Base-by-base conservation (phyloP, 2,888 invertebrate species). In the Ferdinandea cuprea region DNA sequence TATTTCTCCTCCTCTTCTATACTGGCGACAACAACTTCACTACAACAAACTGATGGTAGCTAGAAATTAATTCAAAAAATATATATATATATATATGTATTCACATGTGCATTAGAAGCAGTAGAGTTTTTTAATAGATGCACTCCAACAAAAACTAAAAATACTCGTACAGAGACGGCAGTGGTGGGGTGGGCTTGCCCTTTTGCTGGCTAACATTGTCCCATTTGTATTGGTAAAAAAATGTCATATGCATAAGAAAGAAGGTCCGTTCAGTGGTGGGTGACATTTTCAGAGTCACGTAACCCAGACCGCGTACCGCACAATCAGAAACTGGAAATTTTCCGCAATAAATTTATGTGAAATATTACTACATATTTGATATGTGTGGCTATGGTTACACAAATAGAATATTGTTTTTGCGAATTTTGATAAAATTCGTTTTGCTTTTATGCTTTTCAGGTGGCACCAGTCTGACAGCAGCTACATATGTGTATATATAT, bases 201-300 rank as follows among this genome's bases (percentile, higher is more conserved):
- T 37, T n/a, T n/a, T n/a, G n/a, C n/a, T n/a, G n/a, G n/a, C n/a
- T n/a, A n/a, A n/a, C n/a, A n/a, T n/a, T n/a, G n/a, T n/a, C n/a
- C 35, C 9, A 7, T 2, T 21, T 3, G 28, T 32, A 11, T 9
- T 54, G n/a, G 13, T 28, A 7, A 19, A 8, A 7, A 19, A 8
- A 19, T 30, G 11, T 32, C 35, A 17, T 11, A 32, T 6, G 35
- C 3, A 8, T 40, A 48, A 1, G 9, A 35, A 19, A 35, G 30
- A 19, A 1, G 30, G 13, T 5, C 21, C 13, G 9, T 48, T 21
- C 7, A 28, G 21, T 54, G 40, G 66, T 66, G 52, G 52, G 17
- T 66, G 52, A 42, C 50, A 52, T 65, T 52, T 50, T 40, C 17
- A 35, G 15, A 54, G 44, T 46, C 68, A 68, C 68, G 68, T 46